Percentiles rank a stretch among this genome's conserved stretches.
Conservation (phyloP, 2,113 vertebrate genomes). For the Alouatta palliata region DNA sequence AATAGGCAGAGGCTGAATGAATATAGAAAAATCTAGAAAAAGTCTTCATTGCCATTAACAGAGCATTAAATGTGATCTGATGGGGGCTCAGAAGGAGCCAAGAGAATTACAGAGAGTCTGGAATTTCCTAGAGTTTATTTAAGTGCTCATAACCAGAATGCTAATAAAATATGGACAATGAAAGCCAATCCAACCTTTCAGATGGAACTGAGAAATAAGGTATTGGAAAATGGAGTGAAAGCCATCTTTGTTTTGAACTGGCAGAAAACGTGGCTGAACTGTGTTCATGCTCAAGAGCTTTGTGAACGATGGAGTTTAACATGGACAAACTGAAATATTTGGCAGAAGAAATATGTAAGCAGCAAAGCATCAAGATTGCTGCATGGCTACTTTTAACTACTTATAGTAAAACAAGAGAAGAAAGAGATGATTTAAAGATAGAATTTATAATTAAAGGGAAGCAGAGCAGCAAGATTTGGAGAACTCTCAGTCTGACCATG, state of each 20-base stretch:
- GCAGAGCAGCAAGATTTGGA: neutral
- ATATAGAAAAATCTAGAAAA: neutral
- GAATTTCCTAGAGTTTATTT: neutral
- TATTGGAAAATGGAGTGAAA: neutral
- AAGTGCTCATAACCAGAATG: neutral
- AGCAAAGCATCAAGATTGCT: neutral
- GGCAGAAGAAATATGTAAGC: neutral
- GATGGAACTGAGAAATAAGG: neutral
- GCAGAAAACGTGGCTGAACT: neutral
- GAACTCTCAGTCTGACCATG: neutral
- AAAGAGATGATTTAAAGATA: neutral
- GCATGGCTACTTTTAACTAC: neutral
- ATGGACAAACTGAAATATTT: neutral
- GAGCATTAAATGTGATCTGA: neutral
- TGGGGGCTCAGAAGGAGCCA: neutral
- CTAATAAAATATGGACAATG: neutral
- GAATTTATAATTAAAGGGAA: neutral
- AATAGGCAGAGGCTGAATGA: neutral
- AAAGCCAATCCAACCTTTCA: neutral
- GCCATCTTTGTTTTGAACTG: neutral
- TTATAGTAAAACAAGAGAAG: neutral
- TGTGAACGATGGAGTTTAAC: neutral
- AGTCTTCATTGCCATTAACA: neutral
- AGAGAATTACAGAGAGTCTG: neutral
- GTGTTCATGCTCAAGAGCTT: neutral